Evolutionary conservation across 2,888 invertebrate genomes (phyloP).

Genomic region (Limnephilus auricula): DNA sequence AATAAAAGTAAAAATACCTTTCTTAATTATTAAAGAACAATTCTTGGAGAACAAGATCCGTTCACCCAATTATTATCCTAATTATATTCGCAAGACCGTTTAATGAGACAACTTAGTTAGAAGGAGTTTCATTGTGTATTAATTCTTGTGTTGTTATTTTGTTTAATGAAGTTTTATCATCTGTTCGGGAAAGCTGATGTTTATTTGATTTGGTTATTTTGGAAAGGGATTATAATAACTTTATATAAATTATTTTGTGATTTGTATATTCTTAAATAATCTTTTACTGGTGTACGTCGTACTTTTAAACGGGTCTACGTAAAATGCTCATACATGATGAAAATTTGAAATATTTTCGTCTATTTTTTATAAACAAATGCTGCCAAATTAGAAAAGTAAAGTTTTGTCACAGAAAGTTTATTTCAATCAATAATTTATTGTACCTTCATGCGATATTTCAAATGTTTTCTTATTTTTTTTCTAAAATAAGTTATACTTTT

Average conservation of each 20-base stretch:
- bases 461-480: too few relatives aligned
- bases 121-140: not conserved
- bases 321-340: too few relatives aligned
- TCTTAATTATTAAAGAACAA: not conserved
- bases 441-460: too few relatives aligned
- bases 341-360: too few relatives aligned
- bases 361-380: too few relatives aligned
- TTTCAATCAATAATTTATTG: too few relatives aligned
- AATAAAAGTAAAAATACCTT: not conserved
- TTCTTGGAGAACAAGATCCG: not conserved
- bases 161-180: not conserved
- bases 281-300: too few relatives aligned
- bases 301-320: too few relatives aligned
- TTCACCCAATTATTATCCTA: not conserved
- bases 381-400: too few relatives aligned
- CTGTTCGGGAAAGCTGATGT: not conserved
- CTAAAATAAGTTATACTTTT: too few relatives aligned
- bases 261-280: too few relatives aligned
- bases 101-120: not conserved
- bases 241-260: not conserved
- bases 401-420: too few relatives aligned
- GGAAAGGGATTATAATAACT: not conserved
- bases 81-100: not conserved
- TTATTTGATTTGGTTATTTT: not conserved
- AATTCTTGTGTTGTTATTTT: not conserved